These are phyloP conservation scores for Petrosia ficiformis DNA, from an alignment of 37 sponge, comb jelly and placozoan genomes.

Conservation along the genomic window DNA sequence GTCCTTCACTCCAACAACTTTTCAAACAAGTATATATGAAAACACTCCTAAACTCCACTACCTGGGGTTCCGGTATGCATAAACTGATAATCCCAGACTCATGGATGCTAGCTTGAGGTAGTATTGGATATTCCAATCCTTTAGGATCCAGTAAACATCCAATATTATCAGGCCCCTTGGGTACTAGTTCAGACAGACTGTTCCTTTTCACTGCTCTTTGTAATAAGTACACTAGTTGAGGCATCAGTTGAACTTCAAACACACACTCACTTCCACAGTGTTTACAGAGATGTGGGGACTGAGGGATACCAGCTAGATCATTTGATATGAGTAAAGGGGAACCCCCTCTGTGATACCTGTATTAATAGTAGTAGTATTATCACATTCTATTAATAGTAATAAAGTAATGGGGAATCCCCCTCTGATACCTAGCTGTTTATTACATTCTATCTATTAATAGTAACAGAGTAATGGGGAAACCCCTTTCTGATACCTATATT, in stretches of 20 bases:
- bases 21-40: slow-evolving; percentile 64
- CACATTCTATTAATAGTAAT: no score
- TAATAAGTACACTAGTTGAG: slow-evolving; percentile 61
- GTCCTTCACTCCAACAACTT: slow-evolving; percentile 69
- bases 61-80: not conserved
- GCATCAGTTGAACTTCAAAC: slow-evolving; percentile 84
- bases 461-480: no score
- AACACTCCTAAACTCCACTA: slow-evolving; percentile 77
- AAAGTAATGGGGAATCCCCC: no score
- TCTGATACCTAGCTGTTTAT: no score
- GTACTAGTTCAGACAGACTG: not conserved
- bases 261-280: slow-evolving; percentile 52
- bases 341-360: slow-evolving; percentile 35
- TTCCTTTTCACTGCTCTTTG: not conserved
- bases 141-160: no score
- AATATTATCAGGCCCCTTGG: not conserved
- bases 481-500: no score
- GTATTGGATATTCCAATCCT: no score
- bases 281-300: slow-evolving; percentile 18
- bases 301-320: not conserved
- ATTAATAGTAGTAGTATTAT: not conserved
- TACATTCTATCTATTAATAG: no score
- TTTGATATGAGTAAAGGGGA: slow-evolving; percentile 31
- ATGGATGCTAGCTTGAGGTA: not conserved
- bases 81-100: no score